Evolutionary conservation across 2,888 invertebrate genomes (phyloP).

Genomic region (Tinea pellionella): DNA sequence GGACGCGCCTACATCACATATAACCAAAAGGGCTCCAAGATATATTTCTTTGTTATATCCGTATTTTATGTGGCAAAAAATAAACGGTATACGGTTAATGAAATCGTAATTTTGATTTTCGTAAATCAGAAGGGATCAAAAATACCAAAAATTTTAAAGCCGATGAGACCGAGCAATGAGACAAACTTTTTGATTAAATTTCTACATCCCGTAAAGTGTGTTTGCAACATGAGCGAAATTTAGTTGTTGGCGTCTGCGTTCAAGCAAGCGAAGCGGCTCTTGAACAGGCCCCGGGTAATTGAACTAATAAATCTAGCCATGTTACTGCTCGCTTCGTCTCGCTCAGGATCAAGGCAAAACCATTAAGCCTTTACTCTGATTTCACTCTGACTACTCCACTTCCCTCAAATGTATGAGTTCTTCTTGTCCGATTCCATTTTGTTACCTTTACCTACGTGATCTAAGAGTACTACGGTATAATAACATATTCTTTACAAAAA

Average conservation of each 20-base stretch:
- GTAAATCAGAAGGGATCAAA: no score
- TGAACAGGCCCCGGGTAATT: slow-evolving; percentile 59
- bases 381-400: slow-evolving; percentile 22
- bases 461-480: no score
- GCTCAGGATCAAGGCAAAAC: slow-evolving; percentile 51
- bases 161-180: slow-evolving; percentile 3
- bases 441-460: neutral
- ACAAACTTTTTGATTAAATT: slow-evolving; percentile 12
- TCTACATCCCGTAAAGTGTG: slow-evolving; percentile 24
- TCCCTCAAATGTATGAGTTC: slow-evolving; percentile 20
- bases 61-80: no score
- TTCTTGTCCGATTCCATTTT: neutral
- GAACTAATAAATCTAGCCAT: slow-evolving; percentile 65
- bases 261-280: slow-evolving; percentile 33
- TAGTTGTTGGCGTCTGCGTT: slow-evolving; percentile 39
- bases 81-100: no score
- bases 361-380: slow-evolving; percentile 52
- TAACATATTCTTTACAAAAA: no score
- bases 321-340: slow-evolving; percentile 40
- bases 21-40: slow-evolving; percentile 6
- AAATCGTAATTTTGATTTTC: no score
- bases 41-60: neutral
- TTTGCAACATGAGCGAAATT: slow-evolving; percentile 49
- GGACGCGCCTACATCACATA: slow-evolving; percentile 6
- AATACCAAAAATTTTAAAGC: neutral